Base-by-base conservation (phyloP, 2,113 vertebrate genomes). In the Platysteira castanea region DNA sequence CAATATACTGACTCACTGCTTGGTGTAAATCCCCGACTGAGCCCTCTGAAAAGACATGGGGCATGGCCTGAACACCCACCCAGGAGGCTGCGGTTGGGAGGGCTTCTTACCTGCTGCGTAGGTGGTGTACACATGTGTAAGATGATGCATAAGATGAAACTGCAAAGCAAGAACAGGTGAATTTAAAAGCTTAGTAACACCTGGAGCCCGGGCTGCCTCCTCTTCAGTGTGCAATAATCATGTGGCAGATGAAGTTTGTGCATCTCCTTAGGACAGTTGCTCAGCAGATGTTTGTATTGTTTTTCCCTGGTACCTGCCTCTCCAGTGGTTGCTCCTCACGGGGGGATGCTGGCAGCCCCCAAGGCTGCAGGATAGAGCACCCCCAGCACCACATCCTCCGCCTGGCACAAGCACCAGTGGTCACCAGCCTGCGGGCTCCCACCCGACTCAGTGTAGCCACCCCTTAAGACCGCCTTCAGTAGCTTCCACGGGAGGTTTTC, bases 1-100 rank as follows among this genome's bases (percentile, higher is more conserved):
- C 0, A 0, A 47, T 28, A 21, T 2, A 81, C 0, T 1, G 8
- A 84, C 53, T 69, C 18, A 4, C 15, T 46, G 31, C 15, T 46
- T 3, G 0, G 44, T 3, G 2, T 78, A 74, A 89, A 71, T n/a
- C 77, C 64, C 56, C 0, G 0, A 15, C 37, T 0, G 3, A 79
- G 46, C 71, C n/a, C 41, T 70, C 20, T 37, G 35, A 5, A 14
- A 28, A 50, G 39, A 53, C 3, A 1, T 1, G 5, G 33, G 46
- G 18, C 28, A 81, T 1, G 1, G 35, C 12, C 52, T 28, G 8
- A 54, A 59, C 65, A 57, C 18, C 26, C 52, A 59, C 37, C 15
- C 76, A 39, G 39, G 33, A 69, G 27, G 27, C 37, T 2, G 1
- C 26, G 41, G n/a, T 13, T 7, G 12, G 41, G 41, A 67, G 18